These are phyloP conservation scores for Crossaster papposus DNA, from an alignment of 53 echinoderm and acorn worm genomes.

Conservation along the genomic window DNA sequence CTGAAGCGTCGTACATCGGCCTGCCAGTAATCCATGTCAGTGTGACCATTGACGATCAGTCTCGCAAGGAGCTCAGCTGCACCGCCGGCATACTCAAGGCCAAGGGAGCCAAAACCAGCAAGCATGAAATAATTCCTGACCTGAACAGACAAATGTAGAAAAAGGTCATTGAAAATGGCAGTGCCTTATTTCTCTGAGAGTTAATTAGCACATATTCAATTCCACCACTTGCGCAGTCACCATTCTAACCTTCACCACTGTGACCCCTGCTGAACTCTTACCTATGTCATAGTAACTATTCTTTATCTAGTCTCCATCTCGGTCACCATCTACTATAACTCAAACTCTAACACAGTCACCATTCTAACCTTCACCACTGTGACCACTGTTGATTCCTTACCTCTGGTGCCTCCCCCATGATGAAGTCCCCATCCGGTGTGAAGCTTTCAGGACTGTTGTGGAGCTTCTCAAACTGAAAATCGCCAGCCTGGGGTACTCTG, in stretches of 20 bases:
- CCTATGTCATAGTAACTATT: constrained; percentile 64
- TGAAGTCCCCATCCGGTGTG: constrained; percentile 64
- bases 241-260: not conserved
- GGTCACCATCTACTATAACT: too few species aligned
- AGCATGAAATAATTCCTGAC: constrained; percentile 83
- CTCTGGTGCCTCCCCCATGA: constrained; percentile 89
- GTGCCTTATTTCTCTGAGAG: too few species aligned
- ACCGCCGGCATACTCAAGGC: constrained; percentile 74
- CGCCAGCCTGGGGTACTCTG: constrained; percentile 78
- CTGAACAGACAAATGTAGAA: too few species aligned
- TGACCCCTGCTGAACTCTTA: constrained; percentile 10
- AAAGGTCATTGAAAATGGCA: too few species aligned
- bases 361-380: not conserved
- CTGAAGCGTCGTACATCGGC: constrained; percentile 80
- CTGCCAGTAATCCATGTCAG: constrained; percentile 69
- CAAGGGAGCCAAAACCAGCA: constrained; percentile 80
- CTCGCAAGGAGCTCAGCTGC: constrained; percentile 80
- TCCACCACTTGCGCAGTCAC: not conserved
- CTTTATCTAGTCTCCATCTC: too few species aligned
- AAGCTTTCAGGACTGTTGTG: constrained; percentile 76
- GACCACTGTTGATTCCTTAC: constrained; percentile 39
- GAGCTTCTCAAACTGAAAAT: constrained; percentile 77
- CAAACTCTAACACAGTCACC: not conserved
- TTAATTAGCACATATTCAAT: too few species aligned
- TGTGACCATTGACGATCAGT: constrained; percentile 76